These are phyloP conservation scores for Eleutherodactylus coqui DNA, from an alignment of 2,797 vertebrate genomes.

Conservation along the genomic window DNA sequence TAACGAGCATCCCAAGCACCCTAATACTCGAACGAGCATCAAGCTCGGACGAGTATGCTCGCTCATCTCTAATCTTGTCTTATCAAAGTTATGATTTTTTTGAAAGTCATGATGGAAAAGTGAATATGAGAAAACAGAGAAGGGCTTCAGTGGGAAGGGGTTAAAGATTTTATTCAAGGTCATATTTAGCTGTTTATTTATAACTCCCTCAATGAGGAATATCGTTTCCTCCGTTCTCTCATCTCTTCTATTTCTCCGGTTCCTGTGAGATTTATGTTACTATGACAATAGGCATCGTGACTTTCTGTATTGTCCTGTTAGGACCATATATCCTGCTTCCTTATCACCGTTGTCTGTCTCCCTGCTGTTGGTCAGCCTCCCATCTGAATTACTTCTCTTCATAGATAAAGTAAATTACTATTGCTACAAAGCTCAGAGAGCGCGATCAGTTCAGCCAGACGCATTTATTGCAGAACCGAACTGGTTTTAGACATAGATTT, in stretches of 20 bases:
- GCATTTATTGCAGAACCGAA: neutral
- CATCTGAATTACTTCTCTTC: slow-evolving; percentile 18
- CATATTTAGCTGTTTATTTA: neutral
- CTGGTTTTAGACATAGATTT: neutral
- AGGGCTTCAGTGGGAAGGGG: too few species aligned
- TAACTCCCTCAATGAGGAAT: neutral
- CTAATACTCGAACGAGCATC: too few species aligned
- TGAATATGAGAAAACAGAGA: too few species aligned
- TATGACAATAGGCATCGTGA: slow-evolving; percentile 29
- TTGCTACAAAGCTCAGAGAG: slow-evolving; percentile 3
- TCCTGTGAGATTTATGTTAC: slow-evolving; percentile 20
- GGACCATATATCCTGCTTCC: neutral
- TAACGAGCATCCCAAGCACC: too few species aligned
- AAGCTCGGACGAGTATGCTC: too few species aligned
- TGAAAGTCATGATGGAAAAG: too few species aligned
- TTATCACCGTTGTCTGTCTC: neutral
- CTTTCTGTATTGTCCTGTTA: neutral
- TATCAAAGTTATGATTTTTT: too few species aligned
- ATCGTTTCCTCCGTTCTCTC: neutral
- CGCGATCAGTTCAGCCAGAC: neutral
- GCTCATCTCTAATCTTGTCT: too few species aligned
- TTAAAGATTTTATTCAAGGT: neutral
- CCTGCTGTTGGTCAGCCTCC: neutral
- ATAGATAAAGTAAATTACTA: slow-evolving; percentile 21
- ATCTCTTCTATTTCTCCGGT: neutral